Conservation (phyloP, 2,888 invertebrate genomes). For the Acleris emargana region DNA sequence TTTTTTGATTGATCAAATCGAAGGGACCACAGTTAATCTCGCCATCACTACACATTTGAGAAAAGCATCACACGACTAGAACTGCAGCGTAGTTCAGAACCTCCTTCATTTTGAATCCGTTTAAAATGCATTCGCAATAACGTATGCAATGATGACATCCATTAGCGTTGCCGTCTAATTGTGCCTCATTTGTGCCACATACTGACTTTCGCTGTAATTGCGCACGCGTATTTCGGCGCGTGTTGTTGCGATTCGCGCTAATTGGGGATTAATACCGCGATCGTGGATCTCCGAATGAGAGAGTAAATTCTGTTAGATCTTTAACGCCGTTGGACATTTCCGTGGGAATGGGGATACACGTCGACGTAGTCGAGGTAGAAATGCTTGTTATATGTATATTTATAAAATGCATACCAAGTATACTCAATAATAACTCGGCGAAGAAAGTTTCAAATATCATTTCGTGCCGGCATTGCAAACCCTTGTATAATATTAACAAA, state of each 20-base stretch:
- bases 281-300: background rate
- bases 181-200: conserved; percentile 29
- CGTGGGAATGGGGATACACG: too few species aligned
- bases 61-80: too few species aligned
- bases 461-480: too few species aligned
- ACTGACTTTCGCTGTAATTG: conserved; percentile 26
- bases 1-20: too few species aligned
- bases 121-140: conserved; percentile 10
- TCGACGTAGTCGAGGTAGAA: too few species aligned
- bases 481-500: too few species aligned
- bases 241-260: conserved; percentile 8
- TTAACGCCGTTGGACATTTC: background rate
- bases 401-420: too few species aligned
- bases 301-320: background rate
- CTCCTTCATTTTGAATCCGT: background rate
- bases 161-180: conserved; percentile 18
- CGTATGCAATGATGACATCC: conserved; percentile 10
- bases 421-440: too few species aligned
- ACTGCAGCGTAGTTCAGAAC: background rate
- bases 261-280: conserved; percentile 12
- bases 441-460: too few species aligned
- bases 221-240: conserved; percentile 20
- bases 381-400: too few species aligned
- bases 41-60: too few species aligned
- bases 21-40: too few species aligned